Conservation (phyloP, 92 coral and sea anemone species). For the Isaurus tuberculatus region DNA sequence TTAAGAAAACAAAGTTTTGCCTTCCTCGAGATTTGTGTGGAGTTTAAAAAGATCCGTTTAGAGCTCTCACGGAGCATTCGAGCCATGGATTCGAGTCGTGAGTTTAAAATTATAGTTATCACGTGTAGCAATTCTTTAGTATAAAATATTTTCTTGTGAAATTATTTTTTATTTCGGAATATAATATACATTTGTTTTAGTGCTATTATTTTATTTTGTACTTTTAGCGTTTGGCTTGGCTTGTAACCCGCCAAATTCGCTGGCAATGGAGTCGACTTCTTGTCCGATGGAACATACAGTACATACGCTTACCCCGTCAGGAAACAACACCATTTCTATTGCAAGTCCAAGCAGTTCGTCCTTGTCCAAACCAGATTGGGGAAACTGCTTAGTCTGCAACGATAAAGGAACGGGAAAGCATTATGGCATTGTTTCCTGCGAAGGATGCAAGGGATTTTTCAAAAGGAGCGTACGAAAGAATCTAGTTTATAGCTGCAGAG, state of each 20-base stretch:
- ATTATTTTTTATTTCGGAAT: background rate
- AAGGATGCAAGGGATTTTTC: constrained; percentile 98
- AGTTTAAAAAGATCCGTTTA: background rate
- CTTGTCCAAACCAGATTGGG: constrained; percentile 65
- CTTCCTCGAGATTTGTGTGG: background rate
- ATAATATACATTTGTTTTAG: too few relatives aligned
- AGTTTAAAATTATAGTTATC: background rate
- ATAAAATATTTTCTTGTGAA: background rate
- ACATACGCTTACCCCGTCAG: too few relatives aligned
- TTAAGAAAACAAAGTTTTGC: background rate
- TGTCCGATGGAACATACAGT: background rate
- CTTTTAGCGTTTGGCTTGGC: background rate
- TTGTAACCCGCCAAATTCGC: background rate
- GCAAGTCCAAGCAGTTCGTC: background rate
- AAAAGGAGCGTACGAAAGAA: constrained; percentile 87
- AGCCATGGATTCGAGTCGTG: background rate
- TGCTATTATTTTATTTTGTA: background rate
- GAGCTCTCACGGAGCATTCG: background rate
- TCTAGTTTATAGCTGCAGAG: constrained; percentile 82
- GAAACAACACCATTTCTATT: background rate
- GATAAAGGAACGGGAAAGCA: constrained; percentile 94
- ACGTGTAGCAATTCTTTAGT: background rate
- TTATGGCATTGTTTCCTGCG: constrained; percentile 95
- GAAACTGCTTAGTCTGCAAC: constrained; percentile 89
- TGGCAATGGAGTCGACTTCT: background rate